A percentile compares a stretch with the other conserved stretches of the same genome.
phyloP scores from a whole-genome alignment of 2,888 invertebrate species.

The Xestia rhomboidea region DNA sequence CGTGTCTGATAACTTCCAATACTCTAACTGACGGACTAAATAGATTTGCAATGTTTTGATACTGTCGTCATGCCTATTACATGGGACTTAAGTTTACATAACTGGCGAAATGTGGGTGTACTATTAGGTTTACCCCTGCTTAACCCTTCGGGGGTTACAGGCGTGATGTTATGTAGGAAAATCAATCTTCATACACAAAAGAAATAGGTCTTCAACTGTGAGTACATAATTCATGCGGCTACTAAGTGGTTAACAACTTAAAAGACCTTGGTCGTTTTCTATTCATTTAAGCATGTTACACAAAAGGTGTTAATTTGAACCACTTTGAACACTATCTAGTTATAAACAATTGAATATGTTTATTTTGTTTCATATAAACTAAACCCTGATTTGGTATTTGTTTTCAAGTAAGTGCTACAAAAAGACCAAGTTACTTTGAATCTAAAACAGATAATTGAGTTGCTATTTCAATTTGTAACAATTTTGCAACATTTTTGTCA shows the following conservation, averaged over 20 bases:
- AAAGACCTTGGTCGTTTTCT: not conserved
- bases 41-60: too few species aligned
- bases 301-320: conserved; percentile 26
- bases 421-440: not conserved
- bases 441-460: not conserved
- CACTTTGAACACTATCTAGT: conserved; percentile 4
- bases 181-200: not conserved
- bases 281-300: not conserved
- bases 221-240: not conserved
- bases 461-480: not conserved
- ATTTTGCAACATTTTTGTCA: not conserved
- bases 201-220: not conserved
- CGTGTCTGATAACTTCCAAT: too few species aligned
- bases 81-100: too few species aligned
- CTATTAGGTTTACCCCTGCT: too few species aligned
- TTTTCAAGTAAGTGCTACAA: not conserved
- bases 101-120: too few species aligned
- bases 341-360: not conserved
- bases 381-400: not conserved
- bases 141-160: too few species aligned
- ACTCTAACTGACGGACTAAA: too few species aligned
- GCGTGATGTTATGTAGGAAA: too few species aligned
- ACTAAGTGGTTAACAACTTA: not conserved
- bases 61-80: too few species aligned
- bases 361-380: not conserved